These are phyloP conservation scores for Onchidella celtica DNA, from an alignment of 2,888 invertebrate species.

Conservation along the genomic window DNA sequence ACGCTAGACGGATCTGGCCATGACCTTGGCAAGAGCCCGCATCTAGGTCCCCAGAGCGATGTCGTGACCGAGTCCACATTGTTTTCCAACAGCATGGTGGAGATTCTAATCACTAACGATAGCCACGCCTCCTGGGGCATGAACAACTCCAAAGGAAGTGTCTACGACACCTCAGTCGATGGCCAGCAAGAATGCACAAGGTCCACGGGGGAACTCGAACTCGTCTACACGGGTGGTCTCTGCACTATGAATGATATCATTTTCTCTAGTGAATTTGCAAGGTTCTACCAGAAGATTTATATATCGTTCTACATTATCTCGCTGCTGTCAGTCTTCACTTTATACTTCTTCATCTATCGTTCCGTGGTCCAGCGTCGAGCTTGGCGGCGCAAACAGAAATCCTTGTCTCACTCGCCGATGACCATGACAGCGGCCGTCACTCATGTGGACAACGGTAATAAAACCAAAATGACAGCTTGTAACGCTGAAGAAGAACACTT, in stretches of 20 bases:
- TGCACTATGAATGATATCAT: slow-evolving; percentile 56
- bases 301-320: slow-evolving; percentile 68
- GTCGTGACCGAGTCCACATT: too few relatives aligned
- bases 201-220: background rate
- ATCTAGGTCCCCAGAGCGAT: too few relatives aligned
- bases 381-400: slow-evolving; percentile 57
- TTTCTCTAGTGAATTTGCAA: slow-evolving; percentile 55
- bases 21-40: background rate
- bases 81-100: background rate
- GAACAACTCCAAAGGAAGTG: background rate
- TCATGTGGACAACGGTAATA: background rate
- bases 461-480: background rate
- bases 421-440: slow-evolving; percentile 42
- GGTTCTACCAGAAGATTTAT: slow-evolving; percentile 65
- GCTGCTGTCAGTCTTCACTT: slow-evolving; percentile 66
- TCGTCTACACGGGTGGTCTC: slow-evolving; percentile 35
- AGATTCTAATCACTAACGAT: background rate
- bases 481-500: background rate
- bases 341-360: slow-evolving; percentile 71
- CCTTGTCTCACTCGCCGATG: slow-evolving; percentile 50
- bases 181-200: background rate
- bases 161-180: background rate
- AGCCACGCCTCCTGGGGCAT: background rate
- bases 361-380: slow-evolving; percentile 66
- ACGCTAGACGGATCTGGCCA: background rate